Conservation (phyloP, 2,797 vertebrate genomes). For the Oreonectes daqikongensis region DNA sequence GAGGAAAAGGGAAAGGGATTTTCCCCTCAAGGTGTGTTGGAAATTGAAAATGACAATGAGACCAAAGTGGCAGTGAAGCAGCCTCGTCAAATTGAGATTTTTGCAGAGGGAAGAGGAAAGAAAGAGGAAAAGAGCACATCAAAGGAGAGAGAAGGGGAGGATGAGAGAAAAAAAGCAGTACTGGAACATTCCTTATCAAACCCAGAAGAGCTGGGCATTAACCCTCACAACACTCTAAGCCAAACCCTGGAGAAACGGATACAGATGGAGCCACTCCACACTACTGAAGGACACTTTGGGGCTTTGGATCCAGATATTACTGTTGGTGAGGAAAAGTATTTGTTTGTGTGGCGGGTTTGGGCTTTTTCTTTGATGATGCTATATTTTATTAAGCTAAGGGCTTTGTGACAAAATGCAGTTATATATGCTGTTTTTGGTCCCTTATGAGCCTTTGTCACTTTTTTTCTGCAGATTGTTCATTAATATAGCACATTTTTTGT, state of each 20-base stretch:
- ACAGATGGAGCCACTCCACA: conserved; percentile 57
- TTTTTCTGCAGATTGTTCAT: not conserved
- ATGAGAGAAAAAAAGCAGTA: conserved; percentile 36
- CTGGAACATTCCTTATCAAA: conserved; percentile 50
- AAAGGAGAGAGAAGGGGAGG: conserved; percentile 45
- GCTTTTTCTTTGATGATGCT: too few species aligned
- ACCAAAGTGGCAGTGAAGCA: conserved; percentile 42
- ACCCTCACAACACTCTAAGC: conserved; percentile 26
- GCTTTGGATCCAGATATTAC: conserved; percentile 76
- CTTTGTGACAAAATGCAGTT: not conserved
- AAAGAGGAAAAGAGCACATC: conserved; percentile 42
- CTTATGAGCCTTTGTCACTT: not conserved
- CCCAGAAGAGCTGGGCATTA: conserved; percentile 41
- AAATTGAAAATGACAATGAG: conserved; percentile 42
- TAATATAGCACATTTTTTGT: not conserved
- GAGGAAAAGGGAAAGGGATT: conserved; percentile 31
- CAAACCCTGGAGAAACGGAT: conserved; percentile 42
- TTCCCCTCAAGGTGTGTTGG: conserved; percentile 36
- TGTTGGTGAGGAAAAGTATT: conserved; percentile 74
- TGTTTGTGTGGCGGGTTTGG: too few species aligned
- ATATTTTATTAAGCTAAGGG: conserved; percentile 9
- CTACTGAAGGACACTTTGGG: conserved; percentile 74
- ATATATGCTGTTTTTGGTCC: not conserved
- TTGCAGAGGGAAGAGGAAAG: conserved; percentile 34
- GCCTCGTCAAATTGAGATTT: conserved; percentile 37